Conservation (phyloP, 2,888 invertebrate species). For the Brenthis daphne region DNA sequence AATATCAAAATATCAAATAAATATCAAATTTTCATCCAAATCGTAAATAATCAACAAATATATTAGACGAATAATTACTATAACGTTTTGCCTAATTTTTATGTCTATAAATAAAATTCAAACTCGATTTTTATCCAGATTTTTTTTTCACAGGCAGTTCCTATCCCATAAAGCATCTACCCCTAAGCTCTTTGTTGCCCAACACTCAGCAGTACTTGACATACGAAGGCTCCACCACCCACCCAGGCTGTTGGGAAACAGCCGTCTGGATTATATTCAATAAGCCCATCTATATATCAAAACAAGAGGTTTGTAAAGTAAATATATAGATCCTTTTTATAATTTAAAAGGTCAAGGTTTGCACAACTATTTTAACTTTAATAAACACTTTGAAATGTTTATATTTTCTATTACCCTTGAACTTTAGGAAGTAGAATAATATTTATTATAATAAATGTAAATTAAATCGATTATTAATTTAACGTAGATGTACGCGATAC, state of each 20-base stretch:
- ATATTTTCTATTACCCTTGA: neutral
- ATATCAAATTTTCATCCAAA: too few relatives aligned
- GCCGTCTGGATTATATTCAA: conserved; percentile 99
- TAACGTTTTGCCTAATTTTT: neutral
- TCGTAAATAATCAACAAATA: too few relatives aligned
- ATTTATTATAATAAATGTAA: neutral
- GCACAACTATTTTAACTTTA: too few relatives aligned
- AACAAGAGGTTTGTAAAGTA: conserved; percentile 90
- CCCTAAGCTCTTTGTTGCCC: conserved; percentile 92
- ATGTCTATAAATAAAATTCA: too few relatives aligned
- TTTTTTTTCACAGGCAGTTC: conserved; percentile 85
- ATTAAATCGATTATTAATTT: neutral
- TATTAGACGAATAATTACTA: too few relatives aligned
- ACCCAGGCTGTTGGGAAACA: conserved; percentile 99
- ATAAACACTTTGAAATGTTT: too few relatives aligned
- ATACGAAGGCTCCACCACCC: conserved; percentile 98
- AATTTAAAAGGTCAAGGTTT: neutral
- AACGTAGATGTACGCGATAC: conserved; percentile 91
- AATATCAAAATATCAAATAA: too few relatives aligned
- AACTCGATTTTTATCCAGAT: too few relatives aligned
- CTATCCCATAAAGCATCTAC: conserved; percentile 91
- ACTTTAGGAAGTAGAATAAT: neutral
- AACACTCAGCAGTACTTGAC: conserved; percentile 97
- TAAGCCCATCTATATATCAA: conserved; percentile 98
- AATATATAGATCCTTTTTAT: neutral